A percentile compares a stretch with the other conserved stretches of the same genome.
Conservation (phyloP, 2,797 vertebrate species). For the Anableps anableps region DNA sequence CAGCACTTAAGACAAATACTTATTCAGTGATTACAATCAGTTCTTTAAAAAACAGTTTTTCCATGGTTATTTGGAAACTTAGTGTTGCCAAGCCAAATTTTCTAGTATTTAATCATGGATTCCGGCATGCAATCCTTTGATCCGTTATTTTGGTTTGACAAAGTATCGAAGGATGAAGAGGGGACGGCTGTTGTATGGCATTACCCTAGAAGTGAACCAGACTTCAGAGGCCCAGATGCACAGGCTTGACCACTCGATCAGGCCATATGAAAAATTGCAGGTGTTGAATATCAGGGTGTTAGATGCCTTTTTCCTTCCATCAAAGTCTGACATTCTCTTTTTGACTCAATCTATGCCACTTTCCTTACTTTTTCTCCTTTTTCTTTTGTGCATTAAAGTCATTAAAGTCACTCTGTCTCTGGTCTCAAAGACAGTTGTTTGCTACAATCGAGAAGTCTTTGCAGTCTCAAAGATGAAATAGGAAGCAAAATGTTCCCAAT, state of each 20-base stretch:
- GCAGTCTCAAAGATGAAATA: slow-evolving; percentile 18
- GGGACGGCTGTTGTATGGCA: slow-evolving; percentile 1
- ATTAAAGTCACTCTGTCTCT: slow-evolving; percentile 37
- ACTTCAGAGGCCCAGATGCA: slow-evolving; percentile 21
- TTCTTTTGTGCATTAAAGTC: slow-evolving; percentile 43
- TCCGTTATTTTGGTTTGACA: slow-evolving; percentile 36
- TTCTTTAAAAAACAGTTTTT: slow-evolving; percentile 3
- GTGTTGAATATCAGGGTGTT: slow-evolving; percentile 15
- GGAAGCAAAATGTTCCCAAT: slow-evolving; percentile 37
- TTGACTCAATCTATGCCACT: slow-evolving; percentile 34
- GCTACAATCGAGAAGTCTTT: slow-evolving; percentile 12
- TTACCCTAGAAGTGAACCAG: slow-evolving; percentile 47
- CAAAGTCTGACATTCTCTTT: slow-evolving; percentile 12
- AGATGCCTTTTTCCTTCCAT: slow-evolving; percentile 24
- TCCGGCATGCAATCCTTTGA: slow-evolving; percentile 36
- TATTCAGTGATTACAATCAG: neutral
- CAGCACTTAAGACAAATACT: neutral
- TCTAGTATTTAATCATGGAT: slow-evolving; percentile 38
- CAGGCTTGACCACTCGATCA: slow-evolving; percentile 17
- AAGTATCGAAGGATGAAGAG: slow-evolving; percentile 5
- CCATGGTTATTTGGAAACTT: slow-evolving; percentile 37
- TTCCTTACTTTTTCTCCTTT: slow-evolving; percentile 4
- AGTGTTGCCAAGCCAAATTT: slow-evolving; percentile 35
- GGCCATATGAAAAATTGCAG: slow-evolving; percentile 8
- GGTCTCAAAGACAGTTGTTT: slow-evolving; percentile 27